phyloP scores from a whole-genome alignment of 2,797 vertebrate genomes.

The Darevskia mixta region DNA sequence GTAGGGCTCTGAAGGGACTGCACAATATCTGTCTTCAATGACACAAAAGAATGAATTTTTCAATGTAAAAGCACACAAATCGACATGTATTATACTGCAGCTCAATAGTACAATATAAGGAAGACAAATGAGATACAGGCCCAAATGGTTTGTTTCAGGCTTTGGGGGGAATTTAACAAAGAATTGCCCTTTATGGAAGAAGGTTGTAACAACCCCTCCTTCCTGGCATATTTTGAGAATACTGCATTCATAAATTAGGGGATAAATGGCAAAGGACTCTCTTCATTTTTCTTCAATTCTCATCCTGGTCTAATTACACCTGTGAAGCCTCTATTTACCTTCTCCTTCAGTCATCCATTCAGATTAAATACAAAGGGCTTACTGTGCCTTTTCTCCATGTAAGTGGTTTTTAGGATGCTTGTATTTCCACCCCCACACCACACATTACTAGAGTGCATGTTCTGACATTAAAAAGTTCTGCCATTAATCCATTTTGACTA shows the following conservation, averaged over 20 bases:
- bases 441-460: too few relatives aligned
- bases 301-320: background rate
- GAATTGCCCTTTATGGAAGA: constrained; percentile 4
- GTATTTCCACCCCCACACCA: too few relatives aligned
- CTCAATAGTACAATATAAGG: constrained; percentile 52
- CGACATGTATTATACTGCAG: constrained; percentile 30
- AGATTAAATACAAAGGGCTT: constrained; percentile 12
- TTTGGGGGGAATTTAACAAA: constrained; percentile 46
- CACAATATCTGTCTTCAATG: constrained; percentile 43
- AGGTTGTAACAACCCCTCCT: constrained; percentile 4
- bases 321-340: constrained; percentile 12
- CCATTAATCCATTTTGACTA: background rate
- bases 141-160: constrained; percentile 48
- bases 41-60: constrained; percentile 57
- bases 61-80: constrained; percentile 49
- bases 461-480: background rate
- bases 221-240: constrained; percentile 25
- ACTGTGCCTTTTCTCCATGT: background rate
- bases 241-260: background rate
- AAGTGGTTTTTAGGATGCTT: background rate
- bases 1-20: constrained; percentile 48
- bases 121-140: constrained; percentile 55
- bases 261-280: background rate
- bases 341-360: constrained; percentile 12
- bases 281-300: background rate